These are phyloP conservation scores for Mimumesa dahlbomi DNA, from an alignment of 2,888 invertebrate genomes.

Conservation along the genomic window DNA sequence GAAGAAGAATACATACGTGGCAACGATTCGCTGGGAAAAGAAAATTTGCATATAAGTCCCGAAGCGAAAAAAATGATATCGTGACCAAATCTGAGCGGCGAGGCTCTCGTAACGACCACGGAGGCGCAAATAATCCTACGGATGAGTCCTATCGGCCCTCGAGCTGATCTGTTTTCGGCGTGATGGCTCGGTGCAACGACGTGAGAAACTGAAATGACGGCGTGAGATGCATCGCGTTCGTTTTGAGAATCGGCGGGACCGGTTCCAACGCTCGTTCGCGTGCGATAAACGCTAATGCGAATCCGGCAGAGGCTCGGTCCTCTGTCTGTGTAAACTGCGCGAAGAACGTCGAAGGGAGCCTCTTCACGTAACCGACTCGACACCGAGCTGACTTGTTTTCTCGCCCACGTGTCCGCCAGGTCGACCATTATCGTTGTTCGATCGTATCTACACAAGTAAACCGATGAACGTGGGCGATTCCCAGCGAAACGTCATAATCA, in stretches of 20 bases:
- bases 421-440: slow-evolving; percentile 44
- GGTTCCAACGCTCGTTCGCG: slow-evolving; percentile 47
- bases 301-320: slow-evolving; percentile 6
- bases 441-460: slow-evolving; percentile 30
- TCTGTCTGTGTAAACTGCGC: slow-evolving; percentile 17
- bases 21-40: too few relatives aligned
- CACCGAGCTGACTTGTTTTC: slow-evolving; percentile 31
- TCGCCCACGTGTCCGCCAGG: slow-evolving; percentile 50
- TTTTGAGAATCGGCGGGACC: slow-evolving; percentile 30
- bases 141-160: slow-evolving; percentile 27
- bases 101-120: background rate
- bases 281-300: slow-evolving; percentile 36
- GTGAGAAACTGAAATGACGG: slow-evolving; percentile 55
- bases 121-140: background rate
- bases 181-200: slow-evolving; percentile 44
- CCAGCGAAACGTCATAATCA: slow-evolving; percentile 50
- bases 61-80: background rate
- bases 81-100: background rate
- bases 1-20: too few relatives aligned
- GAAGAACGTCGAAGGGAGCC: slow-evolving; percentile 21
- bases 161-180: slow-evolving; percentile 52
- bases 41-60: too few relatives aligned
- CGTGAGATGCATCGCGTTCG: slow-evolving; percentile 10
- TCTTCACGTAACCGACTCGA: slow-evolving; percentile 10
- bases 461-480: slow-evolving; percentile 46